phyloP scores from a whole-genome alignment of 2,113 vertebrate genomes.

The Echinops telfairi region DNA sequence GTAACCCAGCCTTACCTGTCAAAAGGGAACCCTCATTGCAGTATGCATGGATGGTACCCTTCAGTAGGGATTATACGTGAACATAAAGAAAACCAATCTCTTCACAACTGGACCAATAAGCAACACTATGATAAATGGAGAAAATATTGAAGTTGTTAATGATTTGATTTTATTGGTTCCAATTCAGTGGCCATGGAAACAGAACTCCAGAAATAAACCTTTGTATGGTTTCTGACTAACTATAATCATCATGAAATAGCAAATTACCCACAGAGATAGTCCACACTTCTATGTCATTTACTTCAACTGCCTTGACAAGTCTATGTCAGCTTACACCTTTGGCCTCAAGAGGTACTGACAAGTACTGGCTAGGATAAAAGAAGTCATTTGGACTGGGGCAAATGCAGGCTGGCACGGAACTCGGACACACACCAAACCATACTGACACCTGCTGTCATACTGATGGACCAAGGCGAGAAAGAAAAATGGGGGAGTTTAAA shows the following conservation, averaged over 20 bases:
- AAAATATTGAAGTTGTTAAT: background rate
- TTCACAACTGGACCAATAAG: background rate
- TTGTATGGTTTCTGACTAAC: background rate
- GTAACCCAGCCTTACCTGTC: background rate
- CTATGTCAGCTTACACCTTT: background rate
- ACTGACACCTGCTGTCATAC: background rate
- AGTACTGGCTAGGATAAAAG: background rate
- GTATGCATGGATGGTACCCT: background rate
- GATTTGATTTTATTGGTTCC: background rate
- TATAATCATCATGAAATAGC: background rate
- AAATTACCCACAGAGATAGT: background rate
- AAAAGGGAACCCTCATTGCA: background rate
- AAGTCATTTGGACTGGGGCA: background rate
- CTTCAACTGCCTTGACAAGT: background rate
- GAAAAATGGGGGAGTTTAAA: background rate
- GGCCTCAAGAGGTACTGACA: background rate
- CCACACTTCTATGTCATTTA: background rate
- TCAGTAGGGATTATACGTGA: background rate
- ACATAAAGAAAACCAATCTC: background rate
- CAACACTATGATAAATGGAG: background rate
- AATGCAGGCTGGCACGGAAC: background rate
- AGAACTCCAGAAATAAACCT: background rate
- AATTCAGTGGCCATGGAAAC: background rate
- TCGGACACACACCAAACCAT: background rate
- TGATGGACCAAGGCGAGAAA: background rate